Evolutionary conservation across 1,140 invertebrate genomes (phyloP).

Genomic region (Drosophila rhopaloa): DNA sequence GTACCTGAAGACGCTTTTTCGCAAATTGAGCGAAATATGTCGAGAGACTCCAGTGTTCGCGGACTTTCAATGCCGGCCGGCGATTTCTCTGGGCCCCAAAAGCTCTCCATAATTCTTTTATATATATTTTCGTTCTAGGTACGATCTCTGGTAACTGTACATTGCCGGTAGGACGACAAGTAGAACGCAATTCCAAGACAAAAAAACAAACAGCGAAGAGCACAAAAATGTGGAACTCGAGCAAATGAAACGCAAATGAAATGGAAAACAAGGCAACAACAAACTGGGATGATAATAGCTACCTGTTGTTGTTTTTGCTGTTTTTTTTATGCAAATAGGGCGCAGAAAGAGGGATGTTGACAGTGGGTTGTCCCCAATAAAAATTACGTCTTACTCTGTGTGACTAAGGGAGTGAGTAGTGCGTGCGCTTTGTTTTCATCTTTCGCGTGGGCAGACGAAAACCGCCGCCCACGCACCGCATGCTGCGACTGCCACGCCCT

Average conservation of each 20-base stretch:
- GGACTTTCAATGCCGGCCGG: constrained; percentile 31
- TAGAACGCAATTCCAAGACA: constrained; percentile 12
- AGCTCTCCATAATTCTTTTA: neutral
- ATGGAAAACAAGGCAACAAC: constrained; percentile 13
- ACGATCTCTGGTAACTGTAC: constrained; percentile 4
- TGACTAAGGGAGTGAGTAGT: neutral
- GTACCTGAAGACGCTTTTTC: constrained; percentile 6
- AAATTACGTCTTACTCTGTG: constrained; percentile 13
- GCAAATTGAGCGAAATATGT: constrained; percentile 14
- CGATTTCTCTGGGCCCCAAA: neutral
- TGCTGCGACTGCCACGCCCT: constrained; percentile 8
- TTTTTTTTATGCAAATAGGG: constrained; percentile 10
- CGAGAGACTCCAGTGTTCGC: neutral
- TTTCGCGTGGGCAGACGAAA: constrained; percentile 10
- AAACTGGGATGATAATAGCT: constrained; percentile 3
- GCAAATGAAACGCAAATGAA: constrained; percentile 15
- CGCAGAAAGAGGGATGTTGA: neutral
- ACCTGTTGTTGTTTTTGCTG: constrained; percentile 20
- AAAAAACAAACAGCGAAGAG: constrained; percentile 7
- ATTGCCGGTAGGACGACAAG: neutral
- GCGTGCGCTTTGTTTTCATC: neutral
- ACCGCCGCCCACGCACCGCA: constrained; percentile 10
- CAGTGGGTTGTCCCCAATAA: constrained; percentile 16
- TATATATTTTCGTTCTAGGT: neutral
- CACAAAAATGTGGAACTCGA: constrained; percentile 16